Percentiles rank a stretch among this genome's conserved stretches.
Conservation (phyloP, 2,113 vertebrate species). For the Cephalopholis sonnerati region DNA sequence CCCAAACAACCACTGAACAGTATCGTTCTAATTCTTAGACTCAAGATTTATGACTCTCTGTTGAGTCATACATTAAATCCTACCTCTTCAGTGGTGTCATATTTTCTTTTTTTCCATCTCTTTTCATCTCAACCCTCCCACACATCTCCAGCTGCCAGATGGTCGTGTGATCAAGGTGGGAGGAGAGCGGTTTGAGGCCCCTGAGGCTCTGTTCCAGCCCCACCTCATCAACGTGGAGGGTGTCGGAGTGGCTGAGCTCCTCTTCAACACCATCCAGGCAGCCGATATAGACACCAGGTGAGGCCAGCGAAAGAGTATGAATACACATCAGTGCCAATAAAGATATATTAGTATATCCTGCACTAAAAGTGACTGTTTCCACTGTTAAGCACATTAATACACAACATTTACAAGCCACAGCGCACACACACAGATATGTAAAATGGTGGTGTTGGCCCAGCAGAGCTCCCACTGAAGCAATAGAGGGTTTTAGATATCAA, state of each 20-base stretch:
- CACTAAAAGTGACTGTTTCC: background rate
- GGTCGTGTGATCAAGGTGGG: conserved; percentile 99
- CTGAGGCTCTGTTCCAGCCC: conserved; percentile 98
- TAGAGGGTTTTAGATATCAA: background rate
- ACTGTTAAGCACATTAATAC: background rate
- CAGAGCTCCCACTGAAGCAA: background rate
- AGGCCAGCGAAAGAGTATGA: conserved; percentile 7
- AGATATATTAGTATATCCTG: background rate
- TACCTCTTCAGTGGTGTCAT: conserved; percentile 39
- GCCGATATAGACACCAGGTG: conserved; percentile 99
- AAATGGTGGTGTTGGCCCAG: background rate
- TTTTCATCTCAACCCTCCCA: conserved; percentile 59
- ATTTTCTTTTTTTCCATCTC: conserved; percentile 3
- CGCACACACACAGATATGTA: conserved; percentile 15
- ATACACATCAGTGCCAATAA: background rate
- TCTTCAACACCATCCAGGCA: conserved; percentile 99
- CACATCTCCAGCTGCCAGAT: conserved; percentile 91
- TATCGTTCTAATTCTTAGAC: background rate
- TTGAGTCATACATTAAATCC: conserved; percentile 47
- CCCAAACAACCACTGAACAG: background rate
- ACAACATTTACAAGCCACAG: background rate
- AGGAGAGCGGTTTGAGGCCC: conserved; percentile 97
- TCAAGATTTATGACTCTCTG: conserved; percentile 24
- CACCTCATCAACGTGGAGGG: conserved; percentile 99
- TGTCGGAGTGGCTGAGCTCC: conserved; percentile 96